Evolutionary conservation across 2,888 invertebrate species (phyloP).

Genomic region (Nomada fucata): DNA sequence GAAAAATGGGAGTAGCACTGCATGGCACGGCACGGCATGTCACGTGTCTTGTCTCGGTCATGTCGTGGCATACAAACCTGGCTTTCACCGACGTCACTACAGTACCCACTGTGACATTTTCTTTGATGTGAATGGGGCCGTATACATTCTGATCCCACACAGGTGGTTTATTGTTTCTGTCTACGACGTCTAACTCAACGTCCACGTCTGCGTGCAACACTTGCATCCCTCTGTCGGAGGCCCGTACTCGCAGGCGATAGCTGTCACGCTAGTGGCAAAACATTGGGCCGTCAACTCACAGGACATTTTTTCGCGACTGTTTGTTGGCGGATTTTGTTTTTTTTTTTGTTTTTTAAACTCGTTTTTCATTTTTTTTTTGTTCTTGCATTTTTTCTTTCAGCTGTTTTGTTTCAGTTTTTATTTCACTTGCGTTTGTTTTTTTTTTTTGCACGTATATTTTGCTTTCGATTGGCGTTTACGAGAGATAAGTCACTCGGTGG

Average conservation of each 20-base stretch:
- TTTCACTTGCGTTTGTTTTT: constrained; percentile 23
- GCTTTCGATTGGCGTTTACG: constrained; percentile 53
- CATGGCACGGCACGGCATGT: constrained; percentile 82
- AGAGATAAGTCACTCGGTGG: constrained; percentile 68
- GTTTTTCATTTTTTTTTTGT: constrained; percentile 59
- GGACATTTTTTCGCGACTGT: constrained; percentile 74
- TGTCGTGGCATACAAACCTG: constrained; percentile 92
- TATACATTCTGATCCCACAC: constrained; percentile 97
- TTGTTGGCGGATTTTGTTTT: constrained; percentile 69
- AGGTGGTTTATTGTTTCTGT: constrained; percentile 99
- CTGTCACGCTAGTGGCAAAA: constrained; percentile 95
- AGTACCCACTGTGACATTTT: constrained; percentile 99
- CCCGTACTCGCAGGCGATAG: constrained; percentile 98
- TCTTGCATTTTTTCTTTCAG: constrained; percentile 41
- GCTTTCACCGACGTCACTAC: constrained; percentile 99
- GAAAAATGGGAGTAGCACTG: constrained; percentile 78
- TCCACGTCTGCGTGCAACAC: constrained; percentile 97
- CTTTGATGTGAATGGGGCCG: constrained; percentile 98
- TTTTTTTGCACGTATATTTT: constrained; percentile 18
- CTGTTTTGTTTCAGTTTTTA: neutral
- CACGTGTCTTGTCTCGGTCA: constrained; percentile 82
- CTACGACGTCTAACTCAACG: constrained; percentile 99
- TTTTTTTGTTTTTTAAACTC: constrained; percentile 62
- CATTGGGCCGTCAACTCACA: constrained; percentile 88
- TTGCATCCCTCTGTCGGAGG: constrained; percentile 97